These are phyloP conservation scores for Dryomyza anilis DNA, from an alignment of 2,888 invertebrate species.

Conservation along the genomic window DNA sequence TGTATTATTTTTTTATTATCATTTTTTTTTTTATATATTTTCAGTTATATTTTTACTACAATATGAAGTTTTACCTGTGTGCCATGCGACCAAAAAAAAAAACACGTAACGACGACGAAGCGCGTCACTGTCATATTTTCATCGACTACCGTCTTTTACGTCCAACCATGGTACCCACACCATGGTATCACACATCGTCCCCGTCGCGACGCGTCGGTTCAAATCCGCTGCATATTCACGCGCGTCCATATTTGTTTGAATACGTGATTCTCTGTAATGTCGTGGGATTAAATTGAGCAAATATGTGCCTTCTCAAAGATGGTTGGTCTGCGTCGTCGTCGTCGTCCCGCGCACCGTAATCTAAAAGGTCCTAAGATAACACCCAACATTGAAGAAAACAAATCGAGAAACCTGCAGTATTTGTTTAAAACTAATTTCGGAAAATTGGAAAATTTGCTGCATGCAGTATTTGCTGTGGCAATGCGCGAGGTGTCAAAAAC, in stretches of 20 bases:
- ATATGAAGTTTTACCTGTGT: no score
- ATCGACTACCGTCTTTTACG: no score
- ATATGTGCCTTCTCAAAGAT: no score
- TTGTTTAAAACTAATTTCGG: conserved; percentile 19
- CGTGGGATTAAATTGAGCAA: conserved; percentile 22
- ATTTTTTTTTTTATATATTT: not conserved
- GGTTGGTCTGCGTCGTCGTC: no score
- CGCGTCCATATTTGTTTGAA: conserved; percentile 7
- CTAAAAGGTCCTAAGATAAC: conserved; percentile 22
- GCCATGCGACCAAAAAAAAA: no score
- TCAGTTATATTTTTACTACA: no score
- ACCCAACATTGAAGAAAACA: no score
- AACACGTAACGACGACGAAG: not conserved
- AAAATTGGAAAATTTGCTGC: not conserved
- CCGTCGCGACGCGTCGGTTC: not conserved
- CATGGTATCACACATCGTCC: not conserved
- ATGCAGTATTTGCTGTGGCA: conserved; percentile 11
- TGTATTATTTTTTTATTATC: not conserved
- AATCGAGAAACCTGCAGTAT: not conserved
- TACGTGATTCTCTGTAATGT: conserved; percentile 22
- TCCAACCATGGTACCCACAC: no score
- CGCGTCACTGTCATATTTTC: not conserved
- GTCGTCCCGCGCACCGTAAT: no score
- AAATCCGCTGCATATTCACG: not conserved
- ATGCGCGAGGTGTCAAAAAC: conserved; percentile 25